Conservation (phyloP, 2,888 invertebrate genomes). For the Ecliptopera silaceata region DNA sequence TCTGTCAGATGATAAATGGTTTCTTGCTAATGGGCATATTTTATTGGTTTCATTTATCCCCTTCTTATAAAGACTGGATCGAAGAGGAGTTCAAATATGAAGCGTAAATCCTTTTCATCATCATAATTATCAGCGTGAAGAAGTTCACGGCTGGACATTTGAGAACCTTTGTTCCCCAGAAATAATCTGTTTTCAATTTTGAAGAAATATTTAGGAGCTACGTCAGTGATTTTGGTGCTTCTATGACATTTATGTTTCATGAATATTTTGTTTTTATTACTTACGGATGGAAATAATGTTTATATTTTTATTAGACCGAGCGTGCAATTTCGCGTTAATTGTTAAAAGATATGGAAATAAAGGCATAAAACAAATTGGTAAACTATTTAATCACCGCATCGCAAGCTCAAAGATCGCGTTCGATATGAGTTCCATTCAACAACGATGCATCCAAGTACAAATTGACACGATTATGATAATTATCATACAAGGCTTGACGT, state of each 20-base stretch:
- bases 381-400: slow-evolving; percentile 8
- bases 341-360: neutral
- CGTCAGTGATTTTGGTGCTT: too few relatives aligned
- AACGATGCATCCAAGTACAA: slow-evolving; percentile 30
- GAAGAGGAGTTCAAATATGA: neutral
- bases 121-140: too few relatives aligned
- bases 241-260: too few relatives aligned
- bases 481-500: slow-evolving; percentile 38
- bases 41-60: slow-evolving; percentile 17
- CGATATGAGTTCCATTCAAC: slow-evolving; percentile 25
- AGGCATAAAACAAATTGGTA: neutral
- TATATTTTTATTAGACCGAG: too few relatives aligned
- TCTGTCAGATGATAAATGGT: slow-evolving; percentile 24
- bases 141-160: too few relatives aligned
- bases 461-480: slow-evolving; percentile 40
- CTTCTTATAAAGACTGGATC: neutral
- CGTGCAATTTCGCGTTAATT: too few relatives aligned
- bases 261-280: too few relatives aligned
- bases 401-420: slow-evolving; percentile 20
- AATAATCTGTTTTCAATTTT: too few relatives aligned
- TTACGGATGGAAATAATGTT: too few relatives aligned
- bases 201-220: too few relatives aligned
- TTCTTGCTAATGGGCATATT: slow-evolving; percentile 24
- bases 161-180: too few relatives aligned
- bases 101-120: too few relatives aligned